phyloP scores from a whole-genome alignment of 2,888 invertebrate genomes.

The Epsilonema sp. region DNA sequence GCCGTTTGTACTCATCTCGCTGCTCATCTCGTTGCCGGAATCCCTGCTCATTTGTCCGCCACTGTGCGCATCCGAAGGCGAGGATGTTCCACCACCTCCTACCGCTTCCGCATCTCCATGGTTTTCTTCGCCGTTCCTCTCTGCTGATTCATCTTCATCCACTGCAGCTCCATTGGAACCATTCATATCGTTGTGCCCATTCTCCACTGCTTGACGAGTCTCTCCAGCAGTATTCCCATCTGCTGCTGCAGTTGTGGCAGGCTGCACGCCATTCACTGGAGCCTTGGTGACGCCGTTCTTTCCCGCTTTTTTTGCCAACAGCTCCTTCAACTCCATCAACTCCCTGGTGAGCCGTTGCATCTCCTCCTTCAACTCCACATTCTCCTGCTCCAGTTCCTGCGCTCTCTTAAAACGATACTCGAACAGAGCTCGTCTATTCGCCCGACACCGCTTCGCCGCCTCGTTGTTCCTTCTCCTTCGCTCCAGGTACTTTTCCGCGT shows the following conservation, averaged over 20 bases:
- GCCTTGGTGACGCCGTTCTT: background rate
- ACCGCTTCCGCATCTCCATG: no score
- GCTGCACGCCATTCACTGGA: background rate
- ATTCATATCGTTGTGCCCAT: no score
- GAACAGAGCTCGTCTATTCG: constrained; percentile 32
- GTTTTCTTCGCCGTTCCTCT: background rate
- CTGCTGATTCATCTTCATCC: background rate
- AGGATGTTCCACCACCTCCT: no score
- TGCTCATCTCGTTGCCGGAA: no score
- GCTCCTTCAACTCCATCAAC: constrained; percentile 24
- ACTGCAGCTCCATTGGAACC: no score
- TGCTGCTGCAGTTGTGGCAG: background rate
- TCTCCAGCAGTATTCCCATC: background rate
- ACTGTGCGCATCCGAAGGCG: no score
- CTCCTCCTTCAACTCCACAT: constrained; percentile 30
- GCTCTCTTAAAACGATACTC: constrained; percentile 30
- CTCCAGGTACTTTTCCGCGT: constrained; percentile 27
- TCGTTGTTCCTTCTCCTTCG: constrained; percentile 34
- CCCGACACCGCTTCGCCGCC: constrained; percentile 34
- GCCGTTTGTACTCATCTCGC: no score
- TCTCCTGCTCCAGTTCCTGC: constrained; percentile 33
- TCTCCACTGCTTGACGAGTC: no score
- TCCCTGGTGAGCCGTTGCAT: constrained; percentile 26
- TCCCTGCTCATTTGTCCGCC: no score
- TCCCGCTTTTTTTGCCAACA: constrained; percentile 17